These are phyloP conservation scores for Campaea margaritaria DNA, from an alignment of 2,888 invertebrate species.

Conservation along the genomic window DNA sequence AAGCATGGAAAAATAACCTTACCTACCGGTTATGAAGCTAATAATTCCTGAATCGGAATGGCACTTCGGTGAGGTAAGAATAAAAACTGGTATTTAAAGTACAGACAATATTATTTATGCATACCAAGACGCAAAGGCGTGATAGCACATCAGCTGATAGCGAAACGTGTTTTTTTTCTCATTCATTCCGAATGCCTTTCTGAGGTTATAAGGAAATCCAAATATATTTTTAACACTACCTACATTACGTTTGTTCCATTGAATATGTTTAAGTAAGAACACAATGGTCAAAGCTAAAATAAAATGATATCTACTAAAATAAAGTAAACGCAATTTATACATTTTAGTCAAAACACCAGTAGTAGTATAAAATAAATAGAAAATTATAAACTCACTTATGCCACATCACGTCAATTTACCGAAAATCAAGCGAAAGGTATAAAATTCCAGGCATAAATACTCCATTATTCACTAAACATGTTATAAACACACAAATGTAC, in stretches of 20 bases:
- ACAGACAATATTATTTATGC: conserved; percentile 63
- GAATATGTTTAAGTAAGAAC: background rate
- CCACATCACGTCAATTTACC: conserved; percentile 74
- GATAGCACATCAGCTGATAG: conserved; percentile 81
- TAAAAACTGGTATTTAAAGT: conserved; percentile 54
- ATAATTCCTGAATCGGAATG: conserved; percentile 57
- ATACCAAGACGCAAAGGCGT: conserved; percentile 56
- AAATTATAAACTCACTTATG: conserved; percentile 65
- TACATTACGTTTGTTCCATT: background rate
- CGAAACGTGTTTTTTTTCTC: conserved; percentile 65
- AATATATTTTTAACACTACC: conserved; percentile 16
- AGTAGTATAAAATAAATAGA: background rate
- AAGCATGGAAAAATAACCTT: conserved; percentile 56
- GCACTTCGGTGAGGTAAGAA: conserved; percentile 69
- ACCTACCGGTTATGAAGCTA: conserved; percentile 59
- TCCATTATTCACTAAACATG: conserved; percentile 65
- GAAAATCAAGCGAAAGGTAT: conserved; percentile 49
- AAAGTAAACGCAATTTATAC: background rate
- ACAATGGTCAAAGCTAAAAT: no score
- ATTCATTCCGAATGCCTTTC: conserved; percentile 58
- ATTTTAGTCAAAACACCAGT: background rate
- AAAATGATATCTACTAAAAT: background rate
- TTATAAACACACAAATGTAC: conserved; percentile 22
- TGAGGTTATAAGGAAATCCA: conserved; percentile 41
- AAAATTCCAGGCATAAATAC: conserved; percentile 47